phyloP scores from a whole-genome alignment of 2,888 invertebrate species.

The Mechanitis mazaeus region DNA sequence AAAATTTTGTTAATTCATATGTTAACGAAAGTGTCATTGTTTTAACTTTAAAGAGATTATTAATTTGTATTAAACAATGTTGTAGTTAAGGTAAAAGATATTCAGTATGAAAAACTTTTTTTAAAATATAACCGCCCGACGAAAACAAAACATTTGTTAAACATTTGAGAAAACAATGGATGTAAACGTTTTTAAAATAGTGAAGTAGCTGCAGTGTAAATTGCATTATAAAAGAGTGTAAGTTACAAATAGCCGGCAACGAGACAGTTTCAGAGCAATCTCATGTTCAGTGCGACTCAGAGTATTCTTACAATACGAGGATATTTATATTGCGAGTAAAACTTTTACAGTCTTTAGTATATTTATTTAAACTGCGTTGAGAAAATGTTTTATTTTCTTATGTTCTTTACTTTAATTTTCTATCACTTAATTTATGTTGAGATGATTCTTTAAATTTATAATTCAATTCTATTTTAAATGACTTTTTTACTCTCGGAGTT shows the following conservation, averaged over 20 bases:
- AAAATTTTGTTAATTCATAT: too few relatives aligned
- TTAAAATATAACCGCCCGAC: too few relatives aligned
- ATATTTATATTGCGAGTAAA: background rate
- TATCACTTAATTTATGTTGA: too few relatives aligned
- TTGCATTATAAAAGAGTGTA: background rate
- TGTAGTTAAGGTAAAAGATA: too few relatives aligned
- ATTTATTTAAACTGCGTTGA: background rate
- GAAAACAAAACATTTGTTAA: background rate
- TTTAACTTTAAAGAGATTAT: too few relatives aligned
- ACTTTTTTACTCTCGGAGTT: too few relatives aligned
- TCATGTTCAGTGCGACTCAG: background rate
- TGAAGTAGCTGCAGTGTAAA: background rate
- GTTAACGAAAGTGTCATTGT: too few relatives aligned
- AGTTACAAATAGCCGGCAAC: slow-evolving; percentile 2
- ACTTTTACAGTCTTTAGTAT: background rate
- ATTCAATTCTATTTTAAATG: too few relatives aligned
- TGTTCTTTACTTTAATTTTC: too few relatives aligned
- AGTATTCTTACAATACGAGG: background rate
- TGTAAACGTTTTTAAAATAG: background rate
- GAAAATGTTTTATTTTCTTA: background rate
- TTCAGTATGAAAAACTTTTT: too few relatives aligned
- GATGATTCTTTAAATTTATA: too few relatives aligned
- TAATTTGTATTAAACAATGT: too few relatives aligned
- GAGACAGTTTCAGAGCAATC: background rate
- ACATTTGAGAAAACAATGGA: background rate